Base-by-base conservation (phyloP, 2,113 vertebrate species). In the Thymallus thymallus region DNA sequence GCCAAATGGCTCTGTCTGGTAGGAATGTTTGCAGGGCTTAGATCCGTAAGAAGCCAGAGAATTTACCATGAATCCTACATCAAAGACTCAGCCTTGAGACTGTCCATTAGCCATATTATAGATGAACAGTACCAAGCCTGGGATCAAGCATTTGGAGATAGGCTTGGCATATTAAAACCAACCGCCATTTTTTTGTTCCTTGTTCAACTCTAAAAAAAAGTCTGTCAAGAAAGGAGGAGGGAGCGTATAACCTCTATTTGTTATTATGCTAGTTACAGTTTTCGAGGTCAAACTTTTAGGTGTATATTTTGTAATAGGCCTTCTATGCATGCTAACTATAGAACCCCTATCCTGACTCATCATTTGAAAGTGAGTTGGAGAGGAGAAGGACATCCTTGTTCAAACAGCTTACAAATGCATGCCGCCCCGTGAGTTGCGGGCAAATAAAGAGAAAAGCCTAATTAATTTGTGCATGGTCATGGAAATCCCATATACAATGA, bases 401-500 rank as follows among this genome's bases (percentile, higher is more conserved):
- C 14, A 16, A 9, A 68, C 77, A 81, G 69, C 77, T 71, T 65
- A 24, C 63, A 80, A 55, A 35, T 61, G 41, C 68, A 45, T 63
- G 35, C 48, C 20, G 3, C 73, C 51, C 26, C 6, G 23, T n/a
- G 63, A 58, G 35, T 51, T 70, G 48, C 23, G n/a, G 26, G 75
- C 16, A 9, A 35, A 78, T 74, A 65, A 79, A 61, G 72, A 87
- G 68, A 86, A 86, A 85, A 51, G 51, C 69, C 76, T 79, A 79
- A 86, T 78, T 88, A 84, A 85, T 85, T 76, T 65, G 79, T 83
- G 73, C 82, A 88, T 86, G 76, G 81, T 80, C 81, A 84, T 89
- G 85, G 86, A 90, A 91, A 90, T 85, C 71, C 85, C 71, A 76
- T 83, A 79, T 87, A 89, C 85, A 92, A 88, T 89, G 85, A 91